Evolutionary conservation across 2,797 vertebrate species (phyloP), one percentile per base, ranked within the genome.

Genomic region (Coccyzus lansbergi): DNA sequence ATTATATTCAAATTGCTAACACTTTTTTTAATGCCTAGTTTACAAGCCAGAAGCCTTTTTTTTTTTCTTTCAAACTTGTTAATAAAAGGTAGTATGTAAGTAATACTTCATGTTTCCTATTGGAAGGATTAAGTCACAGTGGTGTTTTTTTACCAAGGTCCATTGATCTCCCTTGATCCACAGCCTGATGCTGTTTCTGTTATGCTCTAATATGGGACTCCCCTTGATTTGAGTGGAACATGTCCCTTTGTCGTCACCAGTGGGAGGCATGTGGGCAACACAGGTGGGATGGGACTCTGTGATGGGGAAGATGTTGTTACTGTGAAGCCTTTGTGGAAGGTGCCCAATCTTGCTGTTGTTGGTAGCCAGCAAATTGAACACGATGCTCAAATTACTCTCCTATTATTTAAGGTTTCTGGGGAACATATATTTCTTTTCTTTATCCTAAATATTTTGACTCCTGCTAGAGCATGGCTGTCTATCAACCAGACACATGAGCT

Each of bases 401-500:
- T 7, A 53, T 60, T 71, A 22, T 33, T 90, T 88, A 42, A 74
- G 15, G 76, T 92, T 92, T 92, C 83, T 58, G 51, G 91, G 91
- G 87, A 75, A 3, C 36, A 3, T 53, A 34, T 51, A 44, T 52
- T 81, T 62, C 36, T 44, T 68, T 36, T 20, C 26, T 78, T 76
- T 84, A 44, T 75, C 38, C 48, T 90, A 44, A 95, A 86, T 1
- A 2, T 88, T 96, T 86, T 91, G 79, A 75, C 79, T 91, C 88
- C 79, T 36, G 38, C 63, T 84, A 83, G 85, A 86, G 65, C 56
- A 28, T 46, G 44, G 81, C 93, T 91, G 90, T 95, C 90, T 92
- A 74, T 96, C 93, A 96, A 93, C 80, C 74, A 65, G 60, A 64
- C 74, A 74, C 77, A 88, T 46, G 92, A 71, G 83, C 74, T 84